phyloP scores from a whole-genome alignment of 2,888 invertebrate species.

The Epirrhoe alternata region DNA sequence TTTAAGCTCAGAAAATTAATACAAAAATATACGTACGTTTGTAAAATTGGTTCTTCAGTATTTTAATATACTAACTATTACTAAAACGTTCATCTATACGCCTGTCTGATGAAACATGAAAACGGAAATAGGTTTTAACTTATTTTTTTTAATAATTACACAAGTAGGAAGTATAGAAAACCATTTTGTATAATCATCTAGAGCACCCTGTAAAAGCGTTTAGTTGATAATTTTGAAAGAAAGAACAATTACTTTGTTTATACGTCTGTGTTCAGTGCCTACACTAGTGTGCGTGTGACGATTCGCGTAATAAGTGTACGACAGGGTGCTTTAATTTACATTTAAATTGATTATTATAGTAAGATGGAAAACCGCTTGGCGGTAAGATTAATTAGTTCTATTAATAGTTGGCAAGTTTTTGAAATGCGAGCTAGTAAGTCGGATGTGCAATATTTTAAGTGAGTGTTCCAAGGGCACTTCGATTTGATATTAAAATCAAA shows the following conservation, averaged over 20 bases:
- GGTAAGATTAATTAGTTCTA: conserved; percentile 47
- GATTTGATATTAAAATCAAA: neutral
- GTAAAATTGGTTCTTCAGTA: too few species aligned
- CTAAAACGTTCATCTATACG: too few species aligned
- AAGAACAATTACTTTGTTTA: conserved; percentile 9
- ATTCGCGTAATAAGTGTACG: conserved; percentile 59
- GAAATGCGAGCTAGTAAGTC: conserved; percentile 34
- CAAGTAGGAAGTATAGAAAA: too few species aligned
- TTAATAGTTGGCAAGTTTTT: conserved; percentile 42
- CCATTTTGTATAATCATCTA: too few species aligned
- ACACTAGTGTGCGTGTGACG: conserved; percentile 39
- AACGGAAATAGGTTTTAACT: too few species aligned
- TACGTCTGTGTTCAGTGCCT: conserved; percentile 7
- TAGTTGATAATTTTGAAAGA: conserved; percentile 1
- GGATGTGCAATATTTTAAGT: conserved; percentile 21
- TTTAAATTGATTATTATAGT: conserved; percentile 60
- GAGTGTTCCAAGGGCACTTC: neutral
- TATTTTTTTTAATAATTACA: too few species aligned
- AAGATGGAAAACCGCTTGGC: conserved; percentile 50
- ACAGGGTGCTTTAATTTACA: conserved; percentile 61
- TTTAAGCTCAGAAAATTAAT: neutral
- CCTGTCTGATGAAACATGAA: too few species aligned
- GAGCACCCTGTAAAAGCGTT: neutral
- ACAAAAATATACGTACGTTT: neutral
- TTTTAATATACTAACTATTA: too few species aligned